Evolutionary conservation across 2,113 vertebrate species (phyloP).

Genomic region (Lagopus muta): DNA sequence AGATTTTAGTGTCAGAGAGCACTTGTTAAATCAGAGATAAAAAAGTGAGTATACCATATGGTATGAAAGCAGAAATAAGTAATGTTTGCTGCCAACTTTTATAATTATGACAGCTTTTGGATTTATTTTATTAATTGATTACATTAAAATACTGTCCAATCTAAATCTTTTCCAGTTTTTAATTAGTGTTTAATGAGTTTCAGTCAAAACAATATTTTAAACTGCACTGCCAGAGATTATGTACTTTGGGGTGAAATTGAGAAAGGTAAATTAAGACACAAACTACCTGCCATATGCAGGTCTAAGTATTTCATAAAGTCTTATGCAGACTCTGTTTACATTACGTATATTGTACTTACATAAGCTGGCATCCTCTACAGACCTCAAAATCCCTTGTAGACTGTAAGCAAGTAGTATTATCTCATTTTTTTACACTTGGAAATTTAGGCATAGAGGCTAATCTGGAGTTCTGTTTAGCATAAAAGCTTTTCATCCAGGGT

Average conservation of each 20-base stretch:
- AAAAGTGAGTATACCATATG: neutral
- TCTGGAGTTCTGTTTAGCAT: slow-evolving; percentile 57
- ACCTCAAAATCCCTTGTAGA: slow-evolving; percentile 23
- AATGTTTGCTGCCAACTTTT: neutral
- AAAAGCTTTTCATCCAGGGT: slow-evolving; percentile 49
- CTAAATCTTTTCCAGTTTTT: neutral
- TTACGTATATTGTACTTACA: neutral
- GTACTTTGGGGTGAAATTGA: neutral
- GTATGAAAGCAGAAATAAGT: neutral
- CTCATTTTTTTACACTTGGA: slow-evolving; percentile 35
- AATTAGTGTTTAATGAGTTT: slow-evolving; percentile 13
- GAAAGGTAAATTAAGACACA: neutral
- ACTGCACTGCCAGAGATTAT: neutral
- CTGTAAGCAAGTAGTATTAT: slow-evolving; percentile 29
- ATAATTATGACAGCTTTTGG: neutral
- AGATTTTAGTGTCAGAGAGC: neutral
- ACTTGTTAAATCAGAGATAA: neutral
- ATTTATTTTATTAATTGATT: slow-evolving; percentile 17
- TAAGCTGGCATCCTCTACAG: neutral
- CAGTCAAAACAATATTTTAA: neutral
- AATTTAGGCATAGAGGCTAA: slow-evolving; percentile 47
- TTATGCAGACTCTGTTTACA: neutral
- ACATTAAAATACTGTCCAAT: neutral
- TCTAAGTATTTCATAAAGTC: neutral
- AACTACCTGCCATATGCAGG: neutral